Conservation (phyloP, 2,797 vertebrate genomes). For the Euphonia xanthogaster region DNA sequence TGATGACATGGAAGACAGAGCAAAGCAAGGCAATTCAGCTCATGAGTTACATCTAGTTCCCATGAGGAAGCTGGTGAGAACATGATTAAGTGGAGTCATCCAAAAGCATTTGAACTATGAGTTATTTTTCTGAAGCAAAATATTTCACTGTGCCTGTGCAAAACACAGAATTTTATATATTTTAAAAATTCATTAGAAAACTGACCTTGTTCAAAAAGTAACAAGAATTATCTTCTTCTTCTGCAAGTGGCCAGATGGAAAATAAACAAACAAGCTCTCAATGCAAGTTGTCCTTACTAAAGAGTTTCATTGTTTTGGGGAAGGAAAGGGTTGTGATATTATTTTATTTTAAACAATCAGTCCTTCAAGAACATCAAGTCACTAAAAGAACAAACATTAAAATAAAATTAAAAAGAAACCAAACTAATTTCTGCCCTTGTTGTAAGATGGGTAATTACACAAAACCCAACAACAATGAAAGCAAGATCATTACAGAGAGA, state of each 20-base stretch:
- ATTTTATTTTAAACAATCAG: not conserved
- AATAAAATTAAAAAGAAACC: not conserved
- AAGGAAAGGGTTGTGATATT: not conserved
- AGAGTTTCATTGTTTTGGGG: not conserved
- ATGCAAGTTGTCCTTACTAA: not conserved
- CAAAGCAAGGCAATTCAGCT: not conserved
- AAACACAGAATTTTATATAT: not conserved
- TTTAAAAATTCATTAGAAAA: not conserved
- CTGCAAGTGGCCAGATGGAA: not conserved
- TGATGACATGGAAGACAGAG: not conserved
- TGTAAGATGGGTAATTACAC: not conserved
- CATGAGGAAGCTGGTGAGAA: not conserved
- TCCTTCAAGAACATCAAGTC: not conserved
- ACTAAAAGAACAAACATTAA: not conserved
- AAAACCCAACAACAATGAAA: conserved; percentile 6
- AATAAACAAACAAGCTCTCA: not conserved
- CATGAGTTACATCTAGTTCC: not conserved
- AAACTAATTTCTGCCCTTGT: not conserved
- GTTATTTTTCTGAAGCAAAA: not conserved
- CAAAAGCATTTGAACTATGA: not conserved
- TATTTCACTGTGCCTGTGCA: not conserved
- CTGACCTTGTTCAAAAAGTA: not conserved
- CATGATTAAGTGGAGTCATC: not conserved
- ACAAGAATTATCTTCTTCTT: not conserved
- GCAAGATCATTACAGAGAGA: not conserved